Percentiles rank a stretch among this genome's conserved stretches.
Evolutionary conservation across 2,113 vertebrate species (phyloP).

Genomic region (Percina caprodes): DNA sequence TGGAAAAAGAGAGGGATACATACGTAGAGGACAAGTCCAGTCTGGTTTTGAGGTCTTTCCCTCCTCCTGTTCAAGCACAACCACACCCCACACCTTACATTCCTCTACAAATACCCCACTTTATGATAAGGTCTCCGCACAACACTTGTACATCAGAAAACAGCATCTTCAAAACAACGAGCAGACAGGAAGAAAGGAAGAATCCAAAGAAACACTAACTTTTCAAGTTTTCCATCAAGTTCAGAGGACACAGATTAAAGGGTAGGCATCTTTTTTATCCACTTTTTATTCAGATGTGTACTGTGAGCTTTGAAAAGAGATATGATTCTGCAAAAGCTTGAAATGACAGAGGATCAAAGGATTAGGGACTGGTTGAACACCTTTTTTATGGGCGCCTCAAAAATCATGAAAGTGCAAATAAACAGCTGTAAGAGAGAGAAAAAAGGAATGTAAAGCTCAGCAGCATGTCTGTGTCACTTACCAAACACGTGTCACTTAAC

Average conservation of each 20-base stretch:
- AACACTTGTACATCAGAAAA: slow-evolving; percentile 24
- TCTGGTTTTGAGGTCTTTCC: slow-evolving; percentile 65
- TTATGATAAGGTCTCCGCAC: background rate
- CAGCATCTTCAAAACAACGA: slow-evolving; percentile 10
- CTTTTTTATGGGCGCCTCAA: slow-evolving; percentile 25
- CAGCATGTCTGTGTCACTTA: background rate
- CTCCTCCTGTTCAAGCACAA: background rate
- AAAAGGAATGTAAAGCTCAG: background rate
- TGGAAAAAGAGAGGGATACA: slow-evolving; percentile 40
- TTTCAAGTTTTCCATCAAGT: slow-evolving; percentile 3
- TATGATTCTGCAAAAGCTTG: slow-evolving; percentile 15
- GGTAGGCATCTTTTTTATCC: slow-evolving; percentile 52
- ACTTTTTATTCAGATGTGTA: background rate
- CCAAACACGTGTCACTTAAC: background rate
- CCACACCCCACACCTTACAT: slow-evolving; percentile 70
- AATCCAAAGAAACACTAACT: background rate
- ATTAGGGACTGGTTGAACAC: slow-evolving; percentile 16
- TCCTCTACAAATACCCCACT: slow-evolving; percentile 75
- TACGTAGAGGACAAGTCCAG: slow-evolving; percentile 63
- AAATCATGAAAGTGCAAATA: slow-evolving; percentile 8
- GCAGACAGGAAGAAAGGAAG: background rate
- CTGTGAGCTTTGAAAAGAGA: background rate
- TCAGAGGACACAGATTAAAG: slow-evolving; percentile 17
- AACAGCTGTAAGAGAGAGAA: background rate
- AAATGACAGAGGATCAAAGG: slow-evolving; percentile 30